Percentiles rank a stretch among this genome's conserved stretches.
Evolutionary conservation across 2,797 vertebrate genomes (phyloP).

Genomic region (Lepidocolaptes lacrymiger): DNA sequence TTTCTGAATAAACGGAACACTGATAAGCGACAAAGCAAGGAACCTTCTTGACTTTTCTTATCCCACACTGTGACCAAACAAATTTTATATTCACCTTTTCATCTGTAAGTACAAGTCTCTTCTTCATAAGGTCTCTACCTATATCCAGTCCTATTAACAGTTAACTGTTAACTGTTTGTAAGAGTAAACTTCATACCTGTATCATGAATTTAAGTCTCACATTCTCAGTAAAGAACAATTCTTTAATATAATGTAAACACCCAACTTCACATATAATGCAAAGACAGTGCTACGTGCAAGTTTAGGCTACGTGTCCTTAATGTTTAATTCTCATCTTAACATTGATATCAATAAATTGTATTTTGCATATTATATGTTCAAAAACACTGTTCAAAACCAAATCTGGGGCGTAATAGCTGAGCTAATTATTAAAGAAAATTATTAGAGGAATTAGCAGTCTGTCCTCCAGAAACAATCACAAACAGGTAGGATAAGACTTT

Average conservation of each 20-base stretch:
- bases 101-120: neutral
- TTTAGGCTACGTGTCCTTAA: neutral
- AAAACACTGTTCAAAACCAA: neutral
- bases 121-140: neutral
- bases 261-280: neutral
- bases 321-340: neutral
- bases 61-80: neutral
- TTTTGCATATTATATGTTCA: neutral
- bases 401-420: neutral
- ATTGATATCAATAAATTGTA: neutral
- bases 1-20: neutral
- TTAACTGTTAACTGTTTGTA: neutral
- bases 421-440: neutral
- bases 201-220: neutral
- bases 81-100: neutral
- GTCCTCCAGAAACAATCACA: neutral
- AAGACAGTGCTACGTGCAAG: neutral
- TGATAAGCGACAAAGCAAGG: neutral
- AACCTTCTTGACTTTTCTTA: neutral
- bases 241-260: neutral
- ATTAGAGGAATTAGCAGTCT: neutral
- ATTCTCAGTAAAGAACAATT: neutral
- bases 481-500: neutral
- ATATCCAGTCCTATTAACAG: neutral
- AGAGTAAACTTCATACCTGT: neutral